Evolutionary conservation across 2,113 vertebrate genomes (phyloP).

Genomic region (Ptychochromis oligacanthus): DNA sequence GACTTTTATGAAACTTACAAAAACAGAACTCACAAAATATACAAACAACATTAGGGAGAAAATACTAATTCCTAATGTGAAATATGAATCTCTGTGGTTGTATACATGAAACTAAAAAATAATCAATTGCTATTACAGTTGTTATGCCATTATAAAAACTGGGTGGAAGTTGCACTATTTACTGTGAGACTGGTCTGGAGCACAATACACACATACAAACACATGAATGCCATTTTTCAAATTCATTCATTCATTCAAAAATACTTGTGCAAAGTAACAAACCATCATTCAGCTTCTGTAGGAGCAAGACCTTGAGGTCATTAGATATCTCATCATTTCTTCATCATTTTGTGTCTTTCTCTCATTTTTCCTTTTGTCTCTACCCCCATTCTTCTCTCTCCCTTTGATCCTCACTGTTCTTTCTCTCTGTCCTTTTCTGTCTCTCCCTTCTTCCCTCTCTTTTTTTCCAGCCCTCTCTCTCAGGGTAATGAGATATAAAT

Average conservation of each 20-base stretch:
- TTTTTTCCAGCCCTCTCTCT: constrained; percentile 31
- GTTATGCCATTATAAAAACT: no score
- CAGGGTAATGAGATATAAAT: constrained; percentile 73
- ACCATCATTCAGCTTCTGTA: not conserved
- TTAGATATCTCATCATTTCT: not conserved
- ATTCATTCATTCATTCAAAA: not conserved
- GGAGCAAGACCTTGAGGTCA: not conserved
- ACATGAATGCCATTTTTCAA: not conserved
- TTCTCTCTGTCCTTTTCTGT: not conserved
- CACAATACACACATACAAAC: not conserved
- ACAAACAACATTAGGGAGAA: not conserved
- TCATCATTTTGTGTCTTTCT: not conserved
- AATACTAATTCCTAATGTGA: not conserved
- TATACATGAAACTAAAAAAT: no score
- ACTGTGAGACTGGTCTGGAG: not conserved
- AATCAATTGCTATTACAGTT: no score
- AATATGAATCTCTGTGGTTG: no score
- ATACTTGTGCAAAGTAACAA: not conserved
- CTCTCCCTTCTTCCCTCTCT: not conserved
- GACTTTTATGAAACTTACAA: not conserved
- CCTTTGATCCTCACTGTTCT: not conserved
- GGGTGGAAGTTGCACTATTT: no score
- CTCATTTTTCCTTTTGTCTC: not conserved
- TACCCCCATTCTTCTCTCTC: not conserved
- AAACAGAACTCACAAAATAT: not conserved